These are phyloP conservation scores for Saimiri boliviensis DNA, from an alignment of 2,113 vertebrate genomes.

Conservation along the genomic window DNA sequence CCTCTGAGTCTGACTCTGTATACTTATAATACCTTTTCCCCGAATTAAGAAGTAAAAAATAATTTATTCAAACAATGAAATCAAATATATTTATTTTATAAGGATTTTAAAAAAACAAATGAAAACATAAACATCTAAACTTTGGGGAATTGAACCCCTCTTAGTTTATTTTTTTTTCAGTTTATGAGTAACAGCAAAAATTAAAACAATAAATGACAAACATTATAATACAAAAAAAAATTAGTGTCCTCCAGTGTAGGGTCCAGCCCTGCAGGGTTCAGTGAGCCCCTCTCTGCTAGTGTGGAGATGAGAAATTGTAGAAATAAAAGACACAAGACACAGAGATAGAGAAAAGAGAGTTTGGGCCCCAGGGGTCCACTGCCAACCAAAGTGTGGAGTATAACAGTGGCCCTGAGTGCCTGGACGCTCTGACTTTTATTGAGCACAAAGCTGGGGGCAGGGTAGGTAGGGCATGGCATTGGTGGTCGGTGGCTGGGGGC, in stretches of 20 bases:
- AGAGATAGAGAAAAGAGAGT: no score
- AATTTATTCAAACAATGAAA: background rate
- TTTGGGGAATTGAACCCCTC: slow-evolving; percentile 11
- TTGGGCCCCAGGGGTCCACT: no score
- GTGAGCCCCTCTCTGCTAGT: no score
- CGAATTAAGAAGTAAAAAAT: background rate
- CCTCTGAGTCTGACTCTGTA: background rate
- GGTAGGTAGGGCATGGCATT: no score
- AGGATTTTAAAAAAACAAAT: background rate
- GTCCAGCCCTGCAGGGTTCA: no score
- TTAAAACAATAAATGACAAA: slow-evolving; percentile 14
- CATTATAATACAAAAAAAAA: background rate
- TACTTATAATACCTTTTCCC: background rate
- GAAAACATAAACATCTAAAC: background rate
- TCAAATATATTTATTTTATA: background rate
- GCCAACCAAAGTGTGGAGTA: no score
- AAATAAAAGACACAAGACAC: no score
- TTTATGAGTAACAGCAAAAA: slow-evolving; percentile 38
- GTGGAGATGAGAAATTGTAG: no score
- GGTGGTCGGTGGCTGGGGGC: no score
- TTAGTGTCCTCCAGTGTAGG: background rate
- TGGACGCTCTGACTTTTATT: no score
- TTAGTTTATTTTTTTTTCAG: background rate
- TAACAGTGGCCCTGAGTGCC: no score
- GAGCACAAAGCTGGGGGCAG: no score